A percentile compares a stretch with the other conserved stretches of the same genome.
These are phyloP conservation scores for Paragorgia papillata DNA, from an alignment of 92 coral and sea anemone species.

Conservation along the genomic window DNA sequence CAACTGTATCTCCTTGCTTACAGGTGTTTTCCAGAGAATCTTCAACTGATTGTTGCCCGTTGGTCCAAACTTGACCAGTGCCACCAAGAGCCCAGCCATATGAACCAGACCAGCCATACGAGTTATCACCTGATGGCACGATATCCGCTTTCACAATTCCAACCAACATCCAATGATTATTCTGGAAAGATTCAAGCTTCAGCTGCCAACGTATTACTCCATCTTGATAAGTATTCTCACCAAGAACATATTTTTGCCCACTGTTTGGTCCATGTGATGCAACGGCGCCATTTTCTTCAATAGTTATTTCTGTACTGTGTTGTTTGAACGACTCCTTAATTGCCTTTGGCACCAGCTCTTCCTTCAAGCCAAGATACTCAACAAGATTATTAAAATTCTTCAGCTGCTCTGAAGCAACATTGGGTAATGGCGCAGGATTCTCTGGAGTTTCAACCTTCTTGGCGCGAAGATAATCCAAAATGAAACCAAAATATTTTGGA, in stretches of 20 bases:
- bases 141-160: slow-evolving; percentile 3
- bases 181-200: slow-evolving; percentile 10
- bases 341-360: not conserved
- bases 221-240: not conserved
- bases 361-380: slow-evolving; percentile 9
- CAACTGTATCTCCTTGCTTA: slow-evolving; percentile 28
- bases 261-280: not conserved
- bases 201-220: not conserved
- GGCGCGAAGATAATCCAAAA: slow-evolving; percentile 15
- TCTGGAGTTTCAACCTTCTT: slow-evolving; percentile 13
- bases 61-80: slow-evolving; percentile 1
- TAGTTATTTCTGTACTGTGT: slow-evolving; percentile 1
- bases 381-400: slow-evolving; percentile 8
- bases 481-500: slow-evolving; percentile 4
- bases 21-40: not conserved
- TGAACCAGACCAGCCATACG: slow-evolving; percentile 15
- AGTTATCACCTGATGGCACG: not conserved
- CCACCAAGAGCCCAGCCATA: slow-evolving; percentile 13
- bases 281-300: not conserved
- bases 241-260: slow-evolving; percentile 7
- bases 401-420: slow-evolving; percentile 9
- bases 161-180: slow-evolving; percentile 2
- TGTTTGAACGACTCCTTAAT: not conserved
- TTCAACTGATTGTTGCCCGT: not conserved
- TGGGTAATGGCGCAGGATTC: slow-evolving; percentile 22